These are phyloP conservation scores for Neodon shergylaensis DNA, from an alignment of 2,113 vertebrate species.

Conservation along the genomic window DNA sequence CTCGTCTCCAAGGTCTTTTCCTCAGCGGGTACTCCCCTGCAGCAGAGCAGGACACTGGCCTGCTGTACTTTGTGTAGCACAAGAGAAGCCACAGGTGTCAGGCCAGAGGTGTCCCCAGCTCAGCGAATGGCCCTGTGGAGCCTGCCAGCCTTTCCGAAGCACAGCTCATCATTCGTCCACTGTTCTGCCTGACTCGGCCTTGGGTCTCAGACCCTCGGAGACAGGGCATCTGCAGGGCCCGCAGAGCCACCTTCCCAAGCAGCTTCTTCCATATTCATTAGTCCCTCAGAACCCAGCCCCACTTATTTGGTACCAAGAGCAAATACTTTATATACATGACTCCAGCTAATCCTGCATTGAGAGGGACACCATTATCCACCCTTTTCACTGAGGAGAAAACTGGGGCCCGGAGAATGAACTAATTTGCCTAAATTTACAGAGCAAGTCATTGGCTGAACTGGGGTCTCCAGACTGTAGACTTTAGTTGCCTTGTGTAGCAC, in stretches of 20 bases:
- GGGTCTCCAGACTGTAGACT: neutral
- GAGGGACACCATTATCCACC: neutral
- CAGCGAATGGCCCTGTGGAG: neutral
- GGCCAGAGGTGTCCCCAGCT: neutral
- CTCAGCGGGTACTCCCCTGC: neutral
- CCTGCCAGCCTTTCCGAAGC: neutral
- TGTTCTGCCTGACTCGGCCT: neutral
- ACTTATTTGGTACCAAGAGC: neutral
- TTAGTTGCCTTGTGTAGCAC: neutral
- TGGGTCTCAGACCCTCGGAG: neutral
- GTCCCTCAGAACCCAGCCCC: neutral
- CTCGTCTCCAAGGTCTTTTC: neutral
- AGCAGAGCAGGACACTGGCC: neutral
- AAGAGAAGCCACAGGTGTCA: neutral
- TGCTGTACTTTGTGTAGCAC: neutral
- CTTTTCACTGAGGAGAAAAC: conserved; percentile 13
- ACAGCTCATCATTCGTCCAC: neutral
- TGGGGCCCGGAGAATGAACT: neutral
- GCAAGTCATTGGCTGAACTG: neutral
- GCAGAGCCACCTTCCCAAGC: neutral
- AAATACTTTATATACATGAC: neutral
- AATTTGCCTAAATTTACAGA: neutral
- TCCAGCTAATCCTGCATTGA: neutral
- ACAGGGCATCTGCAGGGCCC: neutral
- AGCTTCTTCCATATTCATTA: neutral